Evolutionary conservation across 2,797 vertebrate genomes (phyloP).

Genomic region (Ataeniobius toweri): DNA sequence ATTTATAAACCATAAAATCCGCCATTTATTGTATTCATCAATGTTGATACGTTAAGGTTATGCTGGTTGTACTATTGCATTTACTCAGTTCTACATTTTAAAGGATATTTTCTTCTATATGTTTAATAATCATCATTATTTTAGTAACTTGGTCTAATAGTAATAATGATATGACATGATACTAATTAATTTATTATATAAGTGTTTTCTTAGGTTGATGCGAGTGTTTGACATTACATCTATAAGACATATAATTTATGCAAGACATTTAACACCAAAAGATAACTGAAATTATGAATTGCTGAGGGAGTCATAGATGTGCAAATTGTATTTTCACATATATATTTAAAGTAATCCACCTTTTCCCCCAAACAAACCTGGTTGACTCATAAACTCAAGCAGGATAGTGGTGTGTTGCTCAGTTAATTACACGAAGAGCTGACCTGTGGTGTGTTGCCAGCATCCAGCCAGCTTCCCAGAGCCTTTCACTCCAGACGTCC

Average conservation of each 20-base stretch:
- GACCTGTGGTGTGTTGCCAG: conserved; percentile 62
- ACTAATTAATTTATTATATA: not conserved
- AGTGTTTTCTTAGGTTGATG: not conserved
- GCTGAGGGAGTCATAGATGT: no score
- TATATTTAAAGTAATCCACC: not conserved
- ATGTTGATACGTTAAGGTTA: not conserved
- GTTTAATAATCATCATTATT: not conserved
- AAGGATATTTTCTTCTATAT: not conserved
- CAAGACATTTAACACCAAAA: not conserved
- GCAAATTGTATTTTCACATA: not conserved
- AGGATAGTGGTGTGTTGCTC: not conserved
- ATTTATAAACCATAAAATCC: no score
- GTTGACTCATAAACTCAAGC: not conserved
- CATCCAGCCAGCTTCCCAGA: conserved; percentile 62
- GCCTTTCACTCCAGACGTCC: conserved; percentile 52
- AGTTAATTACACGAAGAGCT: conserved; percentile 26
- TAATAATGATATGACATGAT: not conserved
- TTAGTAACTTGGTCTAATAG: not conserved
- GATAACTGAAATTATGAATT: not conserved
- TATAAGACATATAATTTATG: not conserved
- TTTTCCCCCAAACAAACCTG: not conserved
- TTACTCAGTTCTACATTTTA: not conserved
- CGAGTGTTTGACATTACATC: not conserved
- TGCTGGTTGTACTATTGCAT: not conserved
- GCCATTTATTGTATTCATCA: no score